Conservation (phyloP, 1,140 invertebrate genomes). For the Phthorimaea operculella region DNA sequence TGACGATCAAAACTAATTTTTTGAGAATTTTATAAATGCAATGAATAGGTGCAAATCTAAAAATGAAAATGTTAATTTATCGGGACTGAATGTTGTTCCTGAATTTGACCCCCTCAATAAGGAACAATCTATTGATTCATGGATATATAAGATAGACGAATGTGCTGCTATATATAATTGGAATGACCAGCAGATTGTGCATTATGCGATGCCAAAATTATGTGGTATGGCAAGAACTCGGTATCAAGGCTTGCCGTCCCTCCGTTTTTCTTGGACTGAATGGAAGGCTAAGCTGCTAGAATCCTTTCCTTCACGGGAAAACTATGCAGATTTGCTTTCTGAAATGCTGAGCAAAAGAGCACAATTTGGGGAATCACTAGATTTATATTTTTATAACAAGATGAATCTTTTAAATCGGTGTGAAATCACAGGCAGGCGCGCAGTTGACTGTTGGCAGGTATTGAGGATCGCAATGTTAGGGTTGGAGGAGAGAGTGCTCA, state of each 20-base stretch:
- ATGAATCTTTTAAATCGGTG: constrained; percentile 3
- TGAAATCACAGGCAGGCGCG: constrained; percentile 1
- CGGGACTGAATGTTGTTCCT: neutral
- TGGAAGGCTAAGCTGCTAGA: neutral
- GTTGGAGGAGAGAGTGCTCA: constrained; percentile 1
- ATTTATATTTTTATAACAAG: neutral
- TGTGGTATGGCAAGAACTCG: neutral
- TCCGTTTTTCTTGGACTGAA: neutral
- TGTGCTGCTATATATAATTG: neutral
- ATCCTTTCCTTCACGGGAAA: neutral
- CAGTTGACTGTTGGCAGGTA: neutral
- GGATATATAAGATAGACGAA: constrained; percentile 1
- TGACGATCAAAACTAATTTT: too few relatives aligned
- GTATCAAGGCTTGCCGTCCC: neutral
- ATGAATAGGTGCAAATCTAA: too few relatives aligned
- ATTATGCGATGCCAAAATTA: constrained; percentile 2
- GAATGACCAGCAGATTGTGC: neutral
- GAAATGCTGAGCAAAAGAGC: neutral
- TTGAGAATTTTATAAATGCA: too few relatives aligned
- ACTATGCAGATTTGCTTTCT: neutral
- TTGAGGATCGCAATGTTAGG: neutral
- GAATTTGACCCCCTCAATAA: neutral
- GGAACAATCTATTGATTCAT: neutral
- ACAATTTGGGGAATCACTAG: neutral
- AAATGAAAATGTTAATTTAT: too few relatives aligned